Evolutionary conservation across 2,888 invertebrate species (phyloP).

Genomic region (Clivina fossor): DNA sequence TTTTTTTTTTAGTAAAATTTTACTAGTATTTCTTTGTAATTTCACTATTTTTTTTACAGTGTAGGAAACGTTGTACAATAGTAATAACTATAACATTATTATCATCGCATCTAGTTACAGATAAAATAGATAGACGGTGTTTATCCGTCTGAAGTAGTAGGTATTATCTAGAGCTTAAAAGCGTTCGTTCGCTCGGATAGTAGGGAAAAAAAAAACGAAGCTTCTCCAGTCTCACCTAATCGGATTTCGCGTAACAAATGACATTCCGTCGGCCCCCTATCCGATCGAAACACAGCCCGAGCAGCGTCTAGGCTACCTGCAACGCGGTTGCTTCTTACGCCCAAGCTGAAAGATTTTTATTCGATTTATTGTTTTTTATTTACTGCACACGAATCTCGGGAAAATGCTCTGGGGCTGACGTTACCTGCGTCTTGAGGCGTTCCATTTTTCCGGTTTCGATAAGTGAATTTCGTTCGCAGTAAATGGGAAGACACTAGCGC

Average conservation of each 20-base stretch:
- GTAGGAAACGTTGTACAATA: no score
- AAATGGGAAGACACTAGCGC: constrained; percentile 1
- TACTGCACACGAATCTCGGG: constrained; percentile 21
- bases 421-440: constrained; percentile 5
- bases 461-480: constrained; percentile 18
- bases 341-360: constrained; percentile 19
- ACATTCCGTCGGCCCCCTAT: no score
- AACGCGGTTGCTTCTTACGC: background rate
- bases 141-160: constrained; percentile 5
- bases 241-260: constrained; percentile 18
- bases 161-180: constrained; percentile 13
- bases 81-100: no score
- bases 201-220: background rate
- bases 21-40: no score
- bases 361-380: constrained; percentile 29
- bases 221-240: constrained; percentile 4
- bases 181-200: background rate
- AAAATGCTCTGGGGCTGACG: constrained; percentile 14
- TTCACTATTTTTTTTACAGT: no score
- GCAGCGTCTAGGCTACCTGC: no score
- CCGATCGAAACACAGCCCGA: constrained; percentile 4
- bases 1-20: no score
- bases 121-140: constrained; percentile 17
- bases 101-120: constrained; percentile 12
- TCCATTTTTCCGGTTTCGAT: constrained; percentile 9